phyloP scores from a whole-genome alignment of 1,140 invertebrate species.

The Pentalonia nigronervosa region DNA sequence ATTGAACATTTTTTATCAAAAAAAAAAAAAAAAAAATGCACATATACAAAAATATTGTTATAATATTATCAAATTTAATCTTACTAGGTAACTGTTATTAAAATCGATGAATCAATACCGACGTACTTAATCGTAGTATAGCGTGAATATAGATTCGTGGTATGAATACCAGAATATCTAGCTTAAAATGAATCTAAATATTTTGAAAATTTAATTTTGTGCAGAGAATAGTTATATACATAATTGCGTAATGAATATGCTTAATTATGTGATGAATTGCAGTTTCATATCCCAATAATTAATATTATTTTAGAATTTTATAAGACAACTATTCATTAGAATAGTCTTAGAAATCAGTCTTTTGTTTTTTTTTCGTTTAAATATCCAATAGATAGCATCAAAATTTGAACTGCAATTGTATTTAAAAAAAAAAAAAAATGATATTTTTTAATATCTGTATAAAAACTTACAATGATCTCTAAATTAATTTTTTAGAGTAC shows the following conservation, averaged over 20 bases:
- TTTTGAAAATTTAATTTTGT: background rate
- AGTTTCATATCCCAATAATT: background rate
- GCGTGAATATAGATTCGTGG: background rate
- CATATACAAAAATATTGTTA: background rate
- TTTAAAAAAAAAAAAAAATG: no score
- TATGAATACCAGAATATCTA: background rate
- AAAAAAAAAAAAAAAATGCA: background rate
- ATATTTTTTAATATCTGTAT: no score
- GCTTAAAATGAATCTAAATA: background rate
- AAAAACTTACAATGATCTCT: no score
- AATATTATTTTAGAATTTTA: background rate
- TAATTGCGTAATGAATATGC: background rate
- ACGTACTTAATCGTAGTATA: background rate
- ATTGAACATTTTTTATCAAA: background rate
- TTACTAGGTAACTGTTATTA: background rate
- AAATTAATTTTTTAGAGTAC: no score
- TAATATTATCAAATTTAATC: background rate
- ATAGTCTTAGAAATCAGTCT: background rate
- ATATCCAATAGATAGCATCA: background rate
- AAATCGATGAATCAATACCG: background rate
- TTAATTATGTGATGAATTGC: background rate
- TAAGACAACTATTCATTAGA: background rate
- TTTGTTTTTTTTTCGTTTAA: background rate
- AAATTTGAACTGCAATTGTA: background rate
- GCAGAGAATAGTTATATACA: background rate